Evolutionary conservation across 2,888 invertebrate genomes (phyloP).

Genomic region (Tipula unca): DNA sequence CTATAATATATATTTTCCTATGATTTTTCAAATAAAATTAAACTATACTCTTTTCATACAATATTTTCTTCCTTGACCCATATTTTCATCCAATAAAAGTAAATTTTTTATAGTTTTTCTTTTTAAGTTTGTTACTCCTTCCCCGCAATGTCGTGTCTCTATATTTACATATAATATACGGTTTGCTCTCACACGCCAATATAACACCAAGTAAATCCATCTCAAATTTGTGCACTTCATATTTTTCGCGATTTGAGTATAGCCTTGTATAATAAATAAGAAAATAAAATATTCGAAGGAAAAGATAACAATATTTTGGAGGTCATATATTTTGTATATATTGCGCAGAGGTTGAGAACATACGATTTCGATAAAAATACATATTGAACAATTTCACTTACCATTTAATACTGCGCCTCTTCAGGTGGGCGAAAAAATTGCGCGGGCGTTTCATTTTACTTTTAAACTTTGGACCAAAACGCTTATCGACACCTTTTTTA

Average conservation of each 20-base stretch:
- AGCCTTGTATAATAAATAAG: neutral
- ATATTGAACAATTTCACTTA: neutral
- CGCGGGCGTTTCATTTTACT: neutral
- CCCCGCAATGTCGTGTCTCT: neutral
- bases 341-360: neutral
- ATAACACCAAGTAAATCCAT: neutral
- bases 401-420: neutral
- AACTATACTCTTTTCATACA: neutral
- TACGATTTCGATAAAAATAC: neutral
- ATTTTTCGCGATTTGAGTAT: neutral
- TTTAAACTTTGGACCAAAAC: neutral
- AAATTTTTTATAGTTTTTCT: neutral
- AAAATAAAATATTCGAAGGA: neutral
- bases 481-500: neutral
- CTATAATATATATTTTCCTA: neutral
- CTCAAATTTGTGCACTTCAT: neutral
- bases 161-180: neutral
- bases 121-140: neutral
- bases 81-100: neutral
- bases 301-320: neutral
- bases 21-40: slow-evolving; percentile 8
- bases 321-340: neutral
- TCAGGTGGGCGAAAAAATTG: neutral
- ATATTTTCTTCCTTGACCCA: slow-evolving; percentile 1
- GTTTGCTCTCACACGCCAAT: neutral